Evolutionary conservation across 2,797 vertebrate species (phyloP).

Genomic region (Anabas testudineus): DNA sequence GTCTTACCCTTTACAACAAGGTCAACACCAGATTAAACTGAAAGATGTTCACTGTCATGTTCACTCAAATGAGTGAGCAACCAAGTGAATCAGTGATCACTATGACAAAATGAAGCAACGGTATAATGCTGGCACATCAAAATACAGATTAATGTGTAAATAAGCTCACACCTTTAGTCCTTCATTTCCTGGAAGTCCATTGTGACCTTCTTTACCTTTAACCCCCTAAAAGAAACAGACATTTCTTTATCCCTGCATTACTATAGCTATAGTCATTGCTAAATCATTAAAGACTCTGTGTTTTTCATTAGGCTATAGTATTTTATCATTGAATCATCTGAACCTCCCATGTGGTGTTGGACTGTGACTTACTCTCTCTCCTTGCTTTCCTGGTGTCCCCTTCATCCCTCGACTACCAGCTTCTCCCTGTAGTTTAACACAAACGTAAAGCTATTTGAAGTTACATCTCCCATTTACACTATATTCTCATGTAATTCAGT

Average conservation of each 20-base stretch:
- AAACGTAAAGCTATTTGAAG: neutral
- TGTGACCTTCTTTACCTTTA: constrained; percentile 74
- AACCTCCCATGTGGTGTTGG: neutral
- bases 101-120: neutral
- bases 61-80: neutral
- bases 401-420: constrained; percentile 68
- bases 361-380: constrained; percentile 71
- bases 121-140: neutral
- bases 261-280: no score
- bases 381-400: constrained; percentile 75
- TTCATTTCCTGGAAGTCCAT: constrained; percentile 63
- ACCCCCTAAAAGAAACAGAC: constrained; percentile 73
- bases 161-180: constrained; percentile 75
- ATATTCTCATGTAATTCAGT: neutral
- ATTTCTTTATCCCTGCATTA: constrained; percentile 15
- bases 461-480: neutral
- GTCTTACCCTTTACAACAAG: constrained; percentile 73
- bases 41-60: neutral
- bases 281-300: no score
- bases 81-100: neutral
- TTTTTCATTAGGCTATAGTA: no score
- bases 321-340: no score
- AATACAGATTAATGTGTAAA: neutral
- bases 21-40: neutral
- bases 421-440: constrained; percentile 73